Conservation (phyloP, 2,888 invertebrate genomes). For the Chromoteleia sp. region DNA sequence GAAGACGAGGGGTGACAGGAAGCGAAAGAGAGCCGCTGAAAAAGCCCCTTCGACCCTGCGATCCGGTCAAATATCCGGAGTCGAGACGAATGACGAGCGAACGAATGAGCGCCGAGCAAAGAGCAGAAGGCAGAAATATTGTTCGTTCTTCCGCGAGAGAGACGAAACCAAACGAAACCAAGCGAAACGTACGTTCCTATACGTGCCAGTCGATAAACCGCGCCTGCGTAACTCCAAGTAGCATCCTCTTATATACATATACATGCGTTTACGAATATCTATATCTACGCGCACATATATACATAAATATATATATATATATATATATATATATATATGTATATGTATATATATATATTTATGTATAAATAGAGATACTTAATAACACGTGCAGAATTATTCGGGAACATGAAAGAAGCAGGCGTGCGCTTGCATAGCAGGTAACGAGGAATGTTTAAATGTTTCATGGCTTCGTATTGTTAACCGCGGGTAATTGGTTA, state of each 20-base stretch:
- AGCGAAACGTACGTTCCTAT: slow-evolving; percentile 75
- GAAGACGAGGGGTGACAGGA: slow-evolving; percentile 48
- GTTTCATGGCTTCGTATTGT: slow-evolving; percentile 16
- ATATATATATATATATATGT: background rate
- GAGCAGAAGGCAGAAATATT: slow-evolving; percentile 77
- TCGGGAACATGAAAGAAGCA: background rate
- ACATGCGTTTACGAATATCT: background rate
- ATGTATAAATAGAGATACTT: slow-evolving; percentile 4
- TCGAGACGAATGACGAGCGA: slow-evolving; percentile 76
- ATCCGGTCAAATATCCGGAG: slow-evolving; percentile 80
- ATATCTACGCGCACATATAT: background rate
- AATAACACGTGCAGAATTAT: slow-evolving; percentile 9
- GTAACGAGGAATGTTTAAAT: slow-evolving; percentile 19
- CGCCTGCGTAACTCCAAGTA: slow-evolving; percentile 77
- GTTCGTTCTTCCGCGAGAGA: slow-evolving; percentile 77
- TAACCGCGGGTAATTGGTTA: slow-evolving; percentile 43
- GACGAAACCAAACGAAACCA: slow-evolving; percentile 76
- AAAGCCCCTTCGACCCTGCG: slow-evolving; percentile 76
- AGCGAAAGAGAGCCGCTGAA: slow-evolving; percentile 65
- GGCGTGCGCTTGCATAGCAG: background rate
- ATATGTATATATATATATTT: slow-evolving; percentile 4
- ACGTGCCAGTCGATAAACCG: slow-evolving; percentile 81
- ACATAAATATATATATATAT: background rate
- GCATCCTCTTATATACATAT: slow-evolving; percentile 44
- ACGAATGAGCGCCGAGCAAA: slow-evolving; percentile 72